Base-by-base conservation (phyloP, 2,888 invertebrate genomes). In the Gasteruption jaculator region DNA sequence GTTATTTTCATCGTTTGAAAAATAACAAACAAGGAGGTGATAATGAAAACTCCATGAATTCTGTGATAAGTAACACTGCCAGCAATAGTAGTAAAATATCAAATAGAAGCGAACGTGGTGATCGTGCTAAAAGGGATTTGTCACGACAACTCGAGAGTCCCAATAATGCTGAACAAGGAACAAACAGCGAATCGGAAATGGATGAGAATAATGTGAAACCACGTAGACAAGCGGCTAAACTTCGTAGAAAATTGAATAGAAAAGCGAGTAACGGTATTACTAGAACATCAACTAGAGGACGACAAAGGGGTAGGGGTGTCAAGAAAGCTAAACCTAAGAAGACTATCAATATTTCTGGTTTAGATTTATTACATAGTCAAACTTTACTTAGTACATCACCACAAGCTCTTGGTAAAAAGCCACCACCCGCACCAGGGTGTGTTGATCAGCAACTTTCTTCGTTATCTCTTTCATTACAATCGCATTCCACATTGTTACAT, bases 1-100 rank as follows among this genome's bases (percentile, higher is more conserved):
- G 92, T 73, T 95, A 95, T 76, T 95, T 95, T 77, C 90, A 91
- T 76, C 84, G 90, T 73, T 79, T 92, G 74, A 93, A 92, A 78
- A 92, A 91, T 50, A 69, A 68, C 46, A 66, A 69, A 42, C 61
- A 67, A 44, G 70, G 69, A 38, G 62, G 56, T 21, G 49, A 50
- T 25, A 69, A 70, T 43, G 70, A 70, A 53, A 65, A 69, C 48
- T 63, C 61, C 52, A 12, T 11, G 8, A 69, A 70, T 63, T 69
- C 70, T 70, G 70, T 70, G 68, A 70, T 70, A 68, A 70, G 56
- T 46, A 70, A 66, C 61, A 68, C 71, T 68, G 69, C 71, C 68
- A 69, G 61, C 57, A 64, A 63, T 63, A 65, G 57, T 56, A 66
- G 53, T 65, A 70, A 61, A 52, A 43, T 63, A 41, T 62, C 63